These are phyloP conservation scores for Lomographa bimaculata DNA, from an alignment of 2,888 invertebrate species.

Conservation along the genomic window DNA sequence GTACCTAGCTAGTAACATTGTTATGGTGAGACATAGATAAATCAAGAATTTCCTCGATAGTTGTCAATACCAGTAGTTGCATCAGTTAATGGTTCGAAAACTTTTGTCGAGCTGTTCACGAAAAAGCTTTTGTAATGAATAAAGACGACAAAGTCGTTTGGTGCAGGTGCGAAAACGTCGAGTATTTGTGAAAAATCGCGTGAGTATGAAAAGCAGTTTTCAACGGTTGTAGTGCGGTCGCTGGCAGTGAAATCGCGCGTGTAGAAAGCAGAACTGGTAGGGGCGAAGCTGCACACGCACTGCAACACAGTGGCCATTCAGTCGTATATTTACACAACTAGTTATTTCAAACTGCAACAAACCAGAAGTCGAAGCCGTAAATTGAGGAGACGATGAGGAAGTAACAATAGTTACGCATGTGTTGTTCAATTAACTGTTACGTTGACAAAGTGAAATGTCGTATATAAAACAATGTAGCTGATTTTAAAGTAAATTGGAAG, in stretches of 20 bases:
- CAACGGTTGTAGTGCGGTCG: constrained; percentile 36
- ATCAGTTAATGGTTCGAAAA: constrained; percentile 4
- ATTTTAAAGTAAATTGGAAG: constrained; percentile 1
- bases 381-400: constrained; percentile 30
- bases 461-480: not conserved
- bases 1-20: too few species aligned
- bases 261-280: constrained; percentile 81
- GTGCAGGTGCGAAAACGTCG: constrained; percentile 53
- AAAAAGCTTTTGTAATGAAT: constrained; percentile 20
- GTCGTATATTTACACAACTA: constrained; percentile 28
- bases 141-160: constrained; percentile 14
- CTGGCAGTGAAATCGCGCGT: constrained; percentile 79
- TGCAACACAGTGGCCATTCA: constrained; percentile 48
- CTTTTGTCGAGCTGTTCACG: constrained; percentile 9
- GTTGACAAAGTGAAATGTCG: not conserved
- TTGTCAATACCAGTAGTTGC: constrained; percentile 14
- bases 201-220: constrained; percentile 53
- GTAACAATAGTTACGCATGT: constrained; percentile 22
- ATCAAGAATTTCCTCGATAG: constrained; percentile 26
- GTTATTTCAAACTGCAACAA: constrained; percentile 18
- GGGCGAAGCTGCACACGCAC: constrained; percentile 61
- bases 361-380: constrained; percentile 27
- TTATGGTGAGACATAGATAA: constrained; percentile 41
- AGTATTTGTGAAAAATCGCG: constrained; percentile 70
- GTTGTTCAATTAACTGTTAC: not conserved